Conservation (phyloP, 2,797 vertebrate genomes). For the Dryobates pubescens region DNA sequence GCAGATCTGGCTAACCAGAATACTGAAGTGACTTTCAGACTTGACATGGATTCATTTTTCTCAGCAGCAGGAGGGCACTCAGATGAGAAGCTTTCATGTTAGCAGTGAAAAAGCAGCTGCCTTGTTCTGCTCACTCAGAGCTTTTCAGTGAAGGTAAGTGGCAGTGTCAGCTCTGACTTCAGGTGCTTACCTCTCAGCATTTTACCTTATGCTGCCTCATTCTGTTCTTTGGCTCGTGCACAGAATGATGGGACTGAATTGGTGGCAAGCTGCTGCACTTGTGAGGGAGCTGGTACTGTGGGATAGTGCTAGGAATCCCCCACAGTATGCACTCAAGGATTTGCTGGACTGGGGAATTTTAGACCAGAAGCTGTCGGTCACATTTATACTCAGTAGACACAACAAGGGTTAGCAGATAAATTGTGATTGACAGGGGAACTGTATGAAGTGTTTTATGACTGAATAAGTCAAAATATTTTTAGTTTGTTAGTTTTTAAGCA, state of each 20-base stretch:
- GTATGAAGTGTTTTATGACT: not conserved
- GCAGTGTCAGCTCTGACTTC: not conserved
- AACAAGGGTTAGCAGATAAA: not conserved
- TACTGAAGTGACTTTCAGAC: not conserved
- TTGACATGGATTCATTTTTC: not conserved
- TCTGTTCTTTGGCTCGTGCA: not conserved
- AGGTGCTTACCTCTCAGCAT: not conserved
- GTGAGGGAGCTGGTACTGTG: not conserved
- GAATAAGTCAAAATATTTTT: not conserved
- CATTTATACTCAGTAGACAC: not conserved
- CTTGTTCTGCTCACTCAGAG: not conserved
- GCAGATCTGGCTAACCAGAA: not conserved
- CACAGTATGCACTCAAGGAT: accelerated
- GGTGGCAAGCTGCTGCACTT: not conserved
- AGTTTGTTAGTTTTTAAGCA: not conserved
- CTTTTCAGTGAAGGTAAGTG: not conserved
- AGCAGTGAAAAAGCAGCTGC: not conserved
- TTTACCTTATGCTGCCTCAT: not conserved
- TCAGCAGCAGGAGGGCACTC: not conserved
- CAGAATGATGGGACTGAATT: not conserved
- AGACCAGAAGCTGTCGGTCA: not conserved
- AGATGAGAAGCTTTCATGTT: not conserved
- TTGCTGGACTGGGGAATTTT: not conserved
- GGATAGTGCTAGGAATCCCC: not conserved
- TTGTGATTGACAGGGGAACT: not conserved